Conservation (phyloP, 1,140 invertebrate species). For the Tetramorium parvispinum region DNA sequence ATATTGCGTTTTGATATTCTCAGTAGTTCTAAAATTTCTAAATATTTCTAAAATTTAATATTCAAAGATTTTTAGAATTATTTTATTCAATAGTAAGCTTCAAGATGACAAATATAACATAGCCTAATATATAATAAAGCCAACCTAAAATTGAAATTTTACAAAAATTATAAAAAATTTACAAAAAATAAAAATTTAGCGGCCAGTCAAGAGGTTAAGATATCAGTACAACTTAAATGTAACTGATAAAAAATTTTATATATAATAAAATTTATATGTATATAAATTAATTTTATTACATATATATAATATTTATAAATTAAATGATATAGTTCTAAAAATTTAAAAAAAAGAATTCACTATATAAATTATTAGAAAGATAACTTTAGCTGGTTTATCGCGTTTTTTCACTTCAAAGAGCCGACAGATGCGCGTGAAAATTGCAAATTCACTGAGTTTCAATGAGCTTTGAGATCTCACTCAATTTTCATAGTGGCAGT, state of each 20-base stretch:
- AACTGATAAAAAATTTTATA: not conserved
- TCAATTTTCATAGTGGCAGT: constrained; percentile 47
- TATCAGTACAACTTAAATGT: not conserved
- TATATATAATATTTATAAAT: too few relatives aligned
- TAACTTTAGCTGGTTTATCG: not conserved
- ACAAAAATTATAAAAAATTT: too few relatives aligned
- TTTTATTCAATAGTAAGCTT: too few relatives aligned
- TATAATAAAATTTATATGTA: not conserved
- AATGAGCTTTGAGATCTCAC: constrained; percentile 6
- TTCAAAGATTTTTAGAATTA: too few relatives aligned
- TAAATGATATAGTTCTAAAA: not conserved
- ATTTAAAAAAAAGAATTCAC: not conserved
- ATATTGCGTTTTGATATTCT: too few relatives aligned
- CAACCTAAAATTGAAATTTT: too few relatives aligned
- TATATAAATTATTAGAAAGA: not conserved
- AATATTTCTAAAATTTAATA: too few relatives aligned
- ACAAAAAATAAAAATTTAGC: too few relatives aligned
- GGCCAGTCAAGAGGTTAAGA: not conserved
- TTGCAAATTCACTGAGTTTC: constrained; percentile 11
- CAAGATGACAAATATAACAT: too few relatives aligned
- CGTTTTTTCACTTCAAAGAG: not conserved
- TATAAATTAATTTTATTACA: too few relatives aligned
- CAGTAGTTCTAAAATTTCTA: too few relatives aligned
- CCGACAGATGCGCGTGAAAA: constrained; percentile 1
- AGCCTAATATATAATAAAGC: too few relatives aligned